Conservation (phyloP, 30 jellyfish, hydroid and myxozoan genomes). For the Haliclystus octoradiatus region DNA sequence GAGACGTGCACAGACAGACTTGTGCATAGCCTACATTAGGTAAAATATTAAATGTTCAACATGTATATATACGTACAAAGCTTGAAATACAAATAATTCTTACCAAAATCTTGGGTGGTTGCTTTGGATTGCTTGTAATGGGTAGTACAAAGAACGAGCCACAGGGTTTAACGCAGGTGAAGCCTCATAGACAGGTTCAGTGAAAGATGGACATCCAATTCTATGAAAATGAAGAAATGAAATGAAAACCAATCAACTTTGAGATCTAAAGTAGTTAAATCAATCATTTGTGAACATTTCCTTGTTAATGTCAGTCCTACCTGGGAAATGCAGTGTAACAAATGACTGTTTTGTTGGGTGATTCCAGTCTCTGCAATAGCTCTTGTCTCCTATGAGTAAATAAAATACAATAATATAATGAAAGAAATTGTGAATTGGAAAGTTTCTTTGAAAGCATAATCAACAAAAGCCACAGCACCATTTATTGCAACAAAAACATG, state of each 20-base stretch:
- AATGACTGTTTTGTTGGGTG: conserved; percentile 39
- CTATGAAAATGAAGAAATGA: conserved; percentile 9
- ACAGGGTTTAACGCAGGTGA: conserved; percentile 66
- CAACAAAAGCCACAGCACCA: too few species aligned
- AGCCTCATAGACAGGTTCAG: conserved; percentile 61
- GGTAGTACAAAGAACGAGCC: conserved; percentile 78
- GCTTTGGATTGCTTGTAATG: conserved; percentile 83
- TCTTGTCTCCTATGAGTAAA: conserved; percentile 44
- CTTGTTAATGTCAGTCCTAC: conserved; percentile 9
- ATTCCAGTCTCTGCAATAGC: conserved; percentile 10
- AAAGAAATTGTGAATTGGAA: too few species aligned
- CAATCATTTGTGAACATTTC: not conserved
- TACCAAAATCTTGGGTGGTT: conserved; percentile 90
- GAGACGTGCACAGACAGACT: too few species aligned
- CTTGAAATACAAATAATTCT: conserved; percentile 4
- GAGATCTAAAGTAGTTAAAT: not conserved
- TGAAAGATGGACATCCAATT: conserved; percentile 86
- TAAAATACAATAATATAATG: too few species aligned
- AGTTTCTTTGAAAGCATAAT: too few species aligned
- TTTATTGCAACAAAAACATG: too few species aligned
- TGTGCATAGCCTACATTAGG: too few species aligned
- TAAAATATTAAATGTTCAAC: too few species aligned
- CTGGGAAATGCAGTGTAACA: conserved; percentile 86
- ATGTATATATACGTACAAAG: too few species aligned
- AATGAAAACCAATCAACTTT: not conserved